These are phyloP conservation scores for Procapra przewalskii DNA, from an alignment of 2,113 vertebrate species.

Conservation along the genomic window DNA sequence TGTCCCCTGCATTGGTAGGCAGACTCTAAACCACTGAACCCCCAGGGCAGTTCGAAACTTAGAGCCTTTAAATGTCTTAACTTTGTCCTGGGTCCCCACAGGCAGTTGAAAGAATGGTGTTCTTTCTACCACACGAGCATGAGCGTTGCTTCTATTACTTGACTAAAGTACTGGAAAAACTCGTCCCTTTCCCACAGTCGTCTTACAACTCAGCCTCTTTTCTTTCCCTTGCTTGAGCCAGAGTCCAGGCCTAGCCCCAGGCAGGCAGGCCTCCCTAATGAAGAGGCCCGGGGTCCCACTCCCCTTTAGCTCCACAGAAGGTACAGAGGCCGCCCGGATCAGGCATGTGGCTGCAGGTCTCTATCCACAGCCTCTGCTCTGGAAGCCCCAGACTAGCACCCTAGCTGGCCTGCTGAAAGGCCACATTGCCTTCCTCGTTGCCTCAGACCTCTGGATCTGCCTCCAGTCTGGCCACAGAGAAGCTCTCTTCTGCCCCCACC, in stretches of 20 bases:
- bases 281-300: not conserved
- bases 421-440: not conserved
- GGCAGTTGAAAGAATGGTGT: not conserved
- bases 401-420: not conserved
- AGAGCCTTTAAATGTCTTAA: not conserved
- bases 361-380: not conserved
- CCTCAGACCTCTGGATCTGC: not conserved
- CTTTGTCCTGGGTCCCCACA: not conserved
- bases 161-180: not conserved
- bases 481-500: slow-evolving; percentile 47
- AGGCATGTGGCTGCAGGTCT: not conserved
- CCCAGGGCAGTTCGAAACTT: not conserved
- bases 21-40: not conserved
- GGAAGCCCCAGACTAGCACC: not conserved
- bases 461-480: not conserved
- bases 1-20: not conserved
- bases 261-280: not conserved
- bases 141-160: not conserved
- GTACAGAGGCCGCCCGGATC: not conserved
- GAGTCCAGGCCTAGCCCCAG: not conserved
- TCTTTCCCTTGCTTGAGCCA: not conserved
- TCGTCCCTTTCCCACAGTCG: not conserved
- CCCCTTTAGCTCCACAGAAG: not conserved
- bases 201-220: not conserved
- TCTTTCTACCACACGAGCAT: not conserved